Base-by-base conservation (phyloP, 2,888 invertebrate genomes). In the Melinaea menophilus region DNA sequence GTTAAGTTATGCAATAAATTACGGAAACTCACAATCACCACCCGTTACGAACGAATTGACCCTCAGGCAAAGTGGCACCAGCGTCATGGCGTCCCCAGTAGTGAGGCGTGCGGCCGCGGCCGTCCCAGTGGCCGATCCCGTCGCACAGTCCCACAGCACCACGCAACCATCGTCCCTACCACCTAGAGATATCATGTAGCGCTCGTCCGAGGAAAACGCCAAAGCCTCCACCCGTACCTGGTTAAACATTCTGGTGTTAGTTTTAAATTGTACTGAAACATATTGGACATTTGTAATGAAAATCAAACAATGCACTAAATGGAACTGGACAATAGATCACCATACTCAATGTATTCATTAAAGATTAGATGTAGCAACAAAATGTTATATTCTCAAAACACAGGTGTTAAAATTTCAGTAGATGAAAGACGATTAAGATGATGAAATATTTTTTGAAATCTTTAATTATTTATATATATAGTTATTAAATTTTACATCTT, bases 91-190 rank as follows among this genome's bases (percentile, higher is more conserved):
- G 75, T 94, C 92, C 0, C 97, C 97, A 0, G 95, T 94, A 55
- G 94, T 95, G 60, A 94, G 92, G 7, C 93, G 93, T 67, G 95
- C 82, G 56, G 88, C 94, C 0, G 88, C 87, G 55, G 86, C 85
- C 3, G 92, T 92, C 70, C 94, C 94, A 67, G 94, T 93, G 45
- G 95, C 93, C 0, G 90, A 81, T 33, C 86, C 91, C 1, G 91
- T 92, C 47, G 88, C 84, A 69, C 97, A 92, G 79, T 97, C 95
- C 94, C 96, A 98, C 1, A 98, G 93, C 55, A 97, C 94, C 47
- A 98, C 93, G 70, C 95, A 94, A 46, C 97, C 96, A 82, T 98
- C 98, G 83, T 98, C 98, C 65, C 95, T 93, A 0, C 98, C 98
- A 0, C 98, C 98, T 48, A 98, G 91, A 0, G 97, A 96, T 46